phyloP scores from a whole-genome alignment of 30 jellyfish, hydroid and myxozoan genomes.

The Cassiopea xamachana region DNA sequence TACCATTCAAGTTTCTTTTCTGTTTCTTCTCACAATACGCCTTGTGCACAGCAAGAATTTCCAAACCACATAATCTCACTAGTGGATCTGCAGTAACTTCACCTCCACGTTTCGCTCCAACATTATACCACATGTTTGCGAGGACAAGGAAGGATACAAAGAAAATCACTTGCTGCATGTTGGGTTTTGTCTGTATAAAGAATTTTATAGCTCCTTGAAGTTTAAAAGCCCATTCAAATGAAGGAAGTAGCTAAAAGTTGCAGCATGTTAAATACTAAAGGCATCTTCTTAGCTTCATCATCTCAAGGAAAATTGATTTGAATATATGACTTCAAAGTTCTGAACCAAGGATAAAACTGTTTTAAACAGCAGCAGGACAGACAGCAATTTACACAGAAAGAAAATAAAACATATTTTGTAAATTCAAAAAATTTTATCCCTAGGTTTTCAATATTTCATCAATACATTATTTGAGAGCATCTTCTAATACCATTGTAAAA shows the following conservation, averaged over 20 bases:
- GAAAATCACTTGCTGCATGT: neutral
- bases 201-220: neutral
- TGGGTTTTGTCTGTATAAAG: neutral
- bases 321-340: too few relatives aligned
- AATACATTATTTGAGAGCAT: too few relatives aligned
- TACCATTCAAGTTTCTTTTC: neutral
- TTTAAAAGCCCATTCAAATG: neutral
- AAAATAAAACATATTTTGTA: too few relatives aligned
- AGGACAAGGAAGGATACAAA: neutral
- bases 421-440: too few relatives aligned
- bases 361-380: too few relatives aligned
- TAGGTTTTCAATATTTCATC: too few relatives aligned
- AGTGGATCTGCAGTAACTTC: neutral
- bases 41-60: neutral
- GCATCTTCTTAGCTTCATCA: too few relatives aligned
- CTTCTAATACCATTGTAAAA: too few relatives aligned
- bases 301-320: too few relatives aligned
- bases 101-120: neutral
- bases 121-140: neutral
- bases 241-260: neutral
- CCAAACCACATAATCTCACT: constrained; percentile 30
- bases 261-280: neutral
- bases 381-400: too few relatives aligned
- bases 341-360: too few relatives aligned
- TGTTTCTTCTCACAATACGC: constrained; percentile 7